phyloP scores from a whole-genome alignment of 2,113 vertebrate genomes.

The Prunella himalayana region DNA sequence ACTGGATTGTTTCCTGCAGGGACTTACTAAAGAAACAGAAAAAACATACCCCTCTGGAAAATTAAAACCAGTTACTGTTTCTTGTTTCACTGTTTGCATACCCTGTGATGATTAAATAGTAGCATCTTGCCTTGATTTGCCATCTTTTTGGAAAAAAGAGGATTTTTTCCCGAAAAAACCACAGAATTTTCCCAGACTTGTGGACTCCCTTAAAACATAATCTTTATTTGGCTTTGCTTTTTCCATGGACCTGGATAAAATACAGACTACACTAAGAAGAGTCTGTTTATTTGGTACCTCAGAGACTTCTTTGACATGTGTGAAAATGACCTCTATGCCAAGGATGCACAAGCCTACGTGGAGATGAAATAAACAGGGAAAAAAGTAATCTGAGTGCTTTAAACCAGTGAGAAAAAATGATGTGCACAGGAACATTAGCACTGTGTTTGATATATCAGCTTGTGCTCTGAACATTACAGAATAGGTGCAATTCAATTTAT shows the following conservation, averaged over 20 bases:
- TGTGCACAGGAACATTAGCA: neutral
- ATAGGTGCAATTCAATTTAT: neutral
- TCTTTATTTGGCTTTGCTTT: conserved; percentile 2
- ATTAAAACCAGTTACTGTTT: neutral
- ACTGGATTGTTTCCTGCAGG: neutral
- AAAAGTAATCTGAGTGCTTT: neutral
- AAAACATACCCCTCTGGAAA: neutral
- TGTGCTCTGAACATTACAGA: neutral
- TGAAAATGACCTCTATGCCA: conserved; percentile 17
- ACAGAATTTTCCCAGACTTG: neutral
- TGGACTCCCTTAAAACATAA: neutral
- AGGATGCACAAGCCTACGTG: neutral
- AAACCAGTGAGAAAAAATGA: neutral
- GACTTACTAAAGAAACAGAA: neutral
- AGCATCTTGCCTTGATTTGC: neutral
- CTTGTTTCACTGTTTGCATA: neutral
- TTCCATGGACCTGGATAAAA: neutral
- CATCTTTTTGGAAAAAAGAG: neutral
- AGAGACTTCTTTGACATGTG: neutral
- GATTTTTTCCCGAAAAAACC: neutral
- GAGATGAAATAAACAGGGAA: neutral
- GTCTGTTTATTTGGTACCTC: conserved; percentile 10
- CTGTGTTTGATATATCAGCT: neutral
- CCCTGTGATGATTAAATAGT: neutral
- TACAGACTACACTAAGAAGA: neutral